Percentiles rank a stretch among this genome's conserved stretches.
Conservation (phyloP, 2,113 vertebrate genomes). For the Notechis scutatus region DNA sequence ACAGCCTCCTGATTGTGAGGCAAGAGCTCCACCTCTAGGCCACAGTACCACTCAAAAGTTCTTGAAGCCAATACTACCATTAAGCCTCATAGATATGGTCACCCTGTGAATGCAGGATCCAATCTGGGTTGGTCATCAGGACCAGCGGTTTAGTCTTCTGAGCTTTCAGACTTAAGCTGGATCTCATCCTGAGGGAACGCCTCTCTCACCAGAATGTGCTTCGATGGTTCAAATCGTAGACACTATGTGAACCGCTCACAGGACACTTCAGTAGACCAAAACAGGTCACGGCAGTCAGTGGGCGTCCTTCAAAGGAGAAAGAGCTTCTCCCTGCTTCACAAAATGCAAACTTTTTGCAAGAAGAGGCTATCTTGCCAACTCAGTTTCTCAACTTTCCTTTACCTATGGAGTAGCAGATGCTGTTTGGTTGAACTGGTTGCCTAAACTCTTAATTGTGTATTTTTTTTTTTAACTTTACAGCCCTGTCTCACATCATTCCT, state of each 20-base stretch:
- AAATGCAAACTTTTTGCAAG: not conserved
- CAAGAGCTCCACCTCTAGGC: no score
- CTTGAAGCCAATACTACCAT: not conserved
- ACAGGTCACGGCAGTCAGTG: not conserved
- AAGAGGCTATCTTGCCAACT: not conserved
- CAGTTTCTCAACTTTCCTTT: not conserved
- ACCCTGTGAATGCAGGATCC: no score
- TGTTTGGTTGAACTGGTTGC: not conserved
- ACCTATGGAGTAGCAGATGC: not conserved
- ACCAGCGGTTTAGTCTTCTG: no score
- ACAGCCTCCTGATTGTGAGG: no score
- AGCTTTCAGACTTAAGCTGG: no score
- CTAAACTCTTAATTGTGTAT: accelerated
- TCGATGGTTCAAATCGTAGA: not conserved
- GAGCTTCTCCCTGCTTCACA: not conserved
- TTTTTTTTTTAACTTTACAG: not conserved
- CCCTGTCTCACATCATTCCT: conserved; percentile 3
- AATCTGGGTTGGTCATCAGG: no score
- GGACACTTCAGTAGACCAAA: not conserved
- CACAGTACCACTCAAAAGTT: not conserved
- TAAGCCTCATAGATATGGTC: not conserved
- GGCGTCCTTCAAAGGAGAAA: not conserved
- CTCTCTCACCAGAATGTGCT: no score
- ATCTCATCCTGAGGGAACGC: no score
- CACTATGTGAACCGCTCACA: not conserved